phyloP scores from a whole-genome alignment of 2,888 invertebrate genomes.

The Xiphydria camelus region DNA sequence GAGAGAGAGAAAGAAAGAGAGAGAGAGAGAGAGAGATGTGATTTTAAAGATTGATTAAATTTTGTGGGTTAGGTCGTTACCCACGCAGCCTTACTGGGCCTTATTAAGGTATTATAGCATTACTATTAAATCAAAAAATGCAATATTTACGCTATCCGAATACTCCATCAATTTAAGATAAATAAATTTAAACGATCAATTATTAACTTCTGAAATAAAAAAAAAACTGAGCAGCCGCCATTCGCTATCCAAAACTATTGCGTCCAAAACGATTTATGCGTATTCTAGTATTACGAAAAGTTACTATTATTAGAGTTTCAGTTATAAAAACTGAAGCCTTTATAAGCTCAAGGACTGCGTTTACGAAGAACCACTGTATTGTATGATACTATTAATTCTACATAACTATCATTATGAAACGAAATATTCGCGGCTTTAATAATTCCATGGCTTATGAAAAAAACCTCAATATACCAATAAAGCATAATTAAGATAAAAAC shows the following conservation, averaged over 20 bases:
- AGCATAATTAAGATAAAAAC: no score
- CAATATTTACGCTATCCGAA: constrained; percentile 3
- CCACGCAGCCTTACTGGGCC: constrained; percentile 59
- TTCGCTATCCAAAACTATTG: constrained; percentile 27
- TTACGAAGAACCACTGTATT: no score
- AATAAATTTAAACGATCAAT: constrained; percentile 15
- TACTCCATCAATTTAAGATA: constrained; percentile 32
- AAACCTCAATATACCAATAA: no score
- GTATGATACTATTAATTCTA: no score
- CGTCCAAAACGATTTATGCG: constrained; percentile 29
- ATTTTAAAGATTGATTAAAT: constrained; percentile 38
- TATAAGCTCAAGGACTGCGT: no score
- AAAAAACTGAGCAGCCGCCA: constrained; percentile 15
- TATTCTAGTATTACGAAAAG: constrained; percentile 23
- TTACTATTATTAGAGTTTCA: no score
- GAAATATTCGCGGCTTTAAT: no score
- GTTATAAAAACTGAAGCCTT: no score
- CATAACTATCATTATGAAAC: no score
- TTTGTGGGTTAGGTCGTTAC: constrained; percentile 45
- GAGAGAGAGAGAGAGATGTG: constrained; percentile 24
- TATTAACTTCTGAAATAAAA: constrained; percentile 28
- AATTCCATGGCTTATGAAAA: no score
- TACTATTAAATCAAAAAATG: constrained; percentile 46
- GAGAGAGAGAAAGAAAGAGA: constrained; percentile 1
- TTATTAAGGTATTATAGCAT: constrained; percentile 57